Conservation (phyloP, 1,140 invertebrate genomes). For the Pygmarrhopalites habei region DNA sequence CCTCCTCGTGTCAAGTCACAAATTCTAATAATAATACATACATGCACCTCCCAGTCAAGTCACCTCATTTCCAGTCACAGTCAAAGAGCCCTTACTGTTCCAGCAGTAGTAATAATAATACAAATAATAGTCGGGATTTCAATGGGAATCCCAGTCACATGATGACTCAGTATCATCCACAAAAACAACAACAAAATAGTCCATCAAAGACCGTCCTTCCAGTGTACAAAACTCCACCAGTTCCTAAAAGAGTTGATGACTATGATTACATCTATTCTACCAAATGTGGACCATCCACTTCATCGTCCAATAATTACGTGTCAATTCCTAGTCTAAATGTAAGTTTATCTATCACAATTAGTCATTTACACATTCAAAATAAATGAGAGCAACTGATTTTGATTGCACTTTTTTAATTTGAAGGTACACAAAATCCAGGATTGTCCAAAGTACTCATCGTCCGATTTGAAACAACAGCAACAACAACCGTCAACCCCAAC, state of each 20-base stretch:
- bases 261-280: constrained; percentile 5
- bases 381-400: background rate
- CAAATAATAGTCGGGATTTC: too few relatives aligned
- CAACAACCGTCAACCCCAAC: background rate
- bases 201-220: too few relatives aligned
- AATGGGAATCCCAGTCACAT: too few relatives aligned
- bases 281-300: background rate
- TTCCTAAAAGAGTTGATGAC: background rate
- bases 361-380: background rate
- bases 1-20: too few relatives aligned
- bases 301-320: background rate
- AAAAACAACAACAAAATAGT: too few relatives aligned
- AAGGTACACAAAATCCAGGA: background rate
- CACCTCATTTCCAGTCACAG: too few relatives aligned
- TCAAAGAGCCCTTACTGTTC: too few relatives aligned
- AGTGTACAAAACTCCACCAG: constrained; percentile 1
- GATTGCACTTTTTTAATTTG: background rate
- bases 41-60: too few relatives aligned
- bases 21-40: too few relatives aligned
- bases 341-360: background rate
- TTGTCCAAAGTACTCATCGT: background rate
- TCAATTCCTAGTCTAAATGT: constrained; percentile 3
- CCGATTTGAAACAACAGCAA: background rate
- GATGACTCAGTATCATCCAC: too few relatives aligned
- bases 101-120: too few relatives aligned